These are phyloP conservation scores for Calcarius lapponicus DNA, from an alignment of 2,797 vertebrate genomes.

Conservation along the genomic window DNA sequence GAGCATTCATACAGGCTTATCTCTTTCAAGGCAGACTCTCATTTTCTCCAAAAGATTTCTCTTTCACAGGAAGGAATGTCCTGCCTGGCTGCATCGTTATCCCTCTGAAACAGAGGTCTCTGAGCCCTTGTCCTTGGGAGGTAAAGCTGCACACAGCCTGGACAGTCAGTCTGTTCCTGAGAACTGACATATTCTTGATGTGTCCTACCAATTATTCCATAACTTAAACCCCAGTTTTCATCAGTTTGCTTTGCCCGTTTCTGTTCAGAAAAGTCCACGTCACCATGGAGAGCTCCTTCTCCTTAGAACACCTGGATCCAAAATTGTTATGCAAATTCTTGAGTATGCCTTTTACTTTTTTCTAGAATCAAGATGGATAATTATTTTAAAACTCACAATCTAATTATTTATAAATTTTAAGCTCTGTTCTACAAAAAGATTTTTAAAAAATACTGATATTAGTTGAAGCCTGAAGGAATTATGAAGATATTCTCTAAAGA, in stretches of 20 bases:
- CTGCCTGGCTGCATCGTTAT: neutral
- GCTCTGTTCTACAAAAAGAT: neutral
- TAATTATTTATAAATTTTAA: neutral
- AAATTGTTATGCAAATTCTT: neutral
- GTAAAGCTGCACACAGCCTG: neutral
- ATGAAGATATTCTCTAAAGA: neutral
- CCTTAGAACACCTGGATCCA: neutral
- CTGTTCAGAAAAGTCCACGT: neutral
- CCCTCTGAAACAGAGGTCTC: neutral
- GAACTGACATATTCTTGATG: neutral
- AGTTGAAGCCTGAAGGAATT: neutral
- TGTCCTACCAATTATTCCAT: neutral
- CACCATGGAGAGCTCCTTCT: neutral
- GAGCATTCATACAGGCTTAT: neutral
- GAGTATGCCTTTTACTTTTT: neutral
- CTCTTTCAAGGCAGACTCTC: neutral
- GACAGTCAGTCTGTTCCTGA: neutral
- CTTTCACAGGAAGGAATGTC: neutral
- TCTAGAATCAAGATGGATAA: neutral
- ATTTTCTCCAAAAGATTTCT: neutral
- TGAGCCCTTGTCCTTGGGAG: neutral
- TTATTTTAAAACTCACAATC: neutral
- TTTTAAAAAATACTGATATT: neutral
- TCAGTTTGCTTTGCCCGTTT: neutral
- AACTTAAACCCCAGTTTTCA: neutral